Percentiles rank a stretch among this genome's conserved stretches.
phyloP scores from a whole-genome alignment of 2,113 vertebrate genomes.

The Phoxinus phoxinus region DNA sequence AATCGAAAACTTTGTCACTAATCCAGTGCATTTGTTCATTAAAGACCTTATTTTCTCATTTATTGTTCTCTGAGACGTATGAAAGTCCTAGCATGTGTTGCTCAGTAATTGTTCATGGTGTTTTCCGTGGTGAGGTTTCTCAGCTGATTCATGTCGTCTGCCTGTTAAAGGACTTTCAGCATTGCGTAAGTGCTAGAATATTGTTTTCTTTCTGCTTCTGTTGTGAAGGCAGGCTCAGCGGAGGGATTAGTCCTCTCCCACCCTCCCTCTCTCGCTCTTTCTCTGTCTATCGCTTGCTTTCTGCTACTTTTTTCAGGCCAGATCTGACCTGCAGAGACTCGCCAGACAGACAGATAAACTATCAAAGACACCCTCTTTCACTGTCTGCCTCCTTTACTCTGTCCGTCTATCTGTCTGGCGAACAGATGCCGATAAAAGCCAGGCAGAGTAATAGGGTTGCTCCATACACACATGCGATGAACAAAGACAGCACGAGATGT shows the following conservation, averaged over 20 bases:
- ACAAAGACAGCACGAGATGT: conserved; percentile 28
- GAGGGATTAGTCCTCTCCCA: conserved; percentile 22
- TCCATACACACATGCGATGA: conserved; percentile 1
- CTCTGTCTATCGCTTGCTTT: not conserved
- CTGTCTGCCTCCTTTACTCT: not conserved
- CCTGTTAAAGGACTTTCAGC: conserved; percentile 7
- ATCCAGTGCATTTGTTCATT: not conserved
- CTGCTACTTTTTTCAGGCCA: conserved; percentile 18
- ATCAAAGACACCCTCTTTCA: conserved; percentile 1
- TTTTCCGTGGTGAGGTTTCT: not conserved
- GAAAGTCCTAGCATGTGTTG: not conserved
- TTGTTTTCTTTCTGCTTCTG: not conserved
- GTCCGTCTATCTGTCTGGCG: conserved; percentile 9
- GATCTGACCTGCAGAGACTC: conserved; percentile 35
- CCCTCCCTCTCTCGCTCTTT: not conserved
- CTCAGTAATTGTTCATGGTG: not conserved
- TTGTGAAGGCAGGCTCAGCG: conserved; percentile 33
- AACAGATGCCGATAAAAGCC: conserved; percentile 3
- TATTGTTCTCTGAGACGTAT: not conserved
- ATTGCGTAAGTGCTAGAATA: conserved; percentile 12
- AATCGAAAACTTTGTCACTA: too few species aligned
- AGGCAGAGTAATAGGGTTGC: not conserved
- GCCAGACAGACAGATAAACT: conserved; percentile 32
- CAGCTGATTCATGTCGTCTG: conserved; percentile 36
- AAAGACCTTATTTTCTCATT: not conserved